Percentiles rank a stretch among this genome's conserved stretches.
Evolutionary conservation across 2,797 vertebrate genomes (phyloP).

Genomic region (Numenius phaeopus): DNA sequence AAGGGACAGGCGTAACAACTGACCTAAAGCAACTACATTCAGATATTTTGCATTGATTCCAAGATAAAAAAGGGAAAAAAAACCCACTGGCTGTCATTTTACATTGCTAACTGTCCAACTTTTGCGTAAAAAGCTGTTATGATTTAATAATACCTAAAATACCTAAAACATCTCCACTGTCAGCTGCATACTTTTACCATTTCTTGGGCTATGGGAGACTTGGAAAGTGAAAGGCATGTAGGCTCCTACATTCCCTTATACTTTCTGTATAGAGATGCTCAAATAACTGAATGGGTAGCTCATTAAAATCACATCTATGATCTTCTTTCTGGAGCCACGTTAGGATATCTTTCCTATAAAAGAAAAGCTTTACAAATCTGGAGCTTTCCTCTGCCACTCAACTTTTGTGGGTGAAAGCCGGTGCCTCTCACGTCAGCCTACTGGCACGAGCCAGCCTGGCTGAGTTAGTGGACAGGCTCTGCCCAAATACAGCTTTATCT

Average conservation of each 20-base stretch:
- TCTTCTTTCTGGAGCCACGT: background rate
- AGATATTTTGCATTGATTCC: background rate
- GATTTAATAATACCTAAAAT: background rate
- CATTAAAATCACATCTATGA: background rate
- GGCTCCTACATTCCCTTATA: background rate
- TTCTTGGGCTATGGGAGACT: background rate
- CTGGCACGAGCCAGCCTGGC: background rate
- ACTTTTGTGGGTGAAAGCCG: background rate
- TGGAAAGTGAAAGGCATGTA: background rate
- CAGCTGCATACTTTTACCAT: background rate
- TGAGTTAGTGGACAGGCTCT: background rate
- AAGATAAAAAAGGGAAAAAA: background rate
- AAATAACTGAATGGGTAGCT: background rate
- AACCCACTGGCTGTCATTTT: fast-evolving
- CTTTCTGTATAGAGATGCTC: background rate
- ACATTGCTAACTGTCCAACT: background rate
- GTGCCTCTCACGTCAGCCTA: background rate
- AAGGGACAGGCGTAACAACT: background rate
- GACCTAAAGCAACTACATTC: background rate
- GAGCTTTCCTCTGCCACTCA: background rate
- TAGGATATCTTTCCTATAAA: background rate
- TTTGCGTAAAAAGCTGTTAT: background rate
- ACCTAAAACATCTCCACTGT: background rate
- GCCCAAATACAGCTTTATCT: background rate
- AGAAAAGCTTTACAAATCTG: background rate